phyloP scores from a whole-genome alignment of 2,888 invertebrate species.

The Parochlus steinenii region DNA sequence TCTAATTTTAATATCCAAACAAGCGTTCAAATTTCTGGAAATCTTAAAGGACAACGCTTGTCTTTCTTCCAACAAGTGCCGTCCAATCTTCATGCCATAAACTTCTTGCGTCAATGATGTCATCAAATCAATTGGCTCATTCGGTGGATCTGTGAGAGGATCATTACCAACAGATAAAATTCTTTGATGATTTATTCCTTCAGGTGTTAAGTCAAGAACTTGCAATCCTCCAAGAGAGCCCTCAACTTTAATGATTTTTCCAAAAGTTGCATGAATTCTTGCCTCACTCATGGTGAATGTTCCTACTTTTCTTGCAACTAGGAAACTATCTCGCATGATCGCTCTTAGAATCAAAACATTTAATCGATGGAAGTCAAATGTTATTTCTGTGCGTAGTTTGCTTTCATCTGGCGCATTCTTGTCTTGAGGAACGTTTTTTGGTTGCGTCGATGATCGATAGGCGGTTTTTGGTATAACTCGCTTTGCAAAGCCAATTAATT shows the following conservation, averaged over 20 bases:
- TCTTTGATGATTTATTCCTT: constrained; percentile 66
- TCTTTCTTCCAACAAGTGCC: constrained; percentile 22
- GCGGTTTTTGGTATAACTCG: constrained; percentile 41
- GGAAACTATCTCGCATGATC: constrained; percentile 49
- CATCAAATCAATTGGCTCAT: constrained; percentile 22
- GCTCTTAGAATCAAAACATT: constrained; percentile 76
- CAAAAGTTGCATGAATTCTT: constrained; percentile 68
- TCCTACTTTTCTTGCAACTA: constrained; percentile 75
- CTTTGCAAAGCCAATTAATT: constrained; percentile 74
- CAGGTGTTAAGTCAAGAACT: constrained; percentile 72
- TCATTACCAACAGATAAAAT: constrained; percentile 73
- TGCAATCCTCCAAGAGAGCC: constrained; percentile 89
- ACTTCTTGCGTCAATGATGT: constrained; percentile 27
- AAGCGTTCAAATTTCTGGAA: constrained; percentile 22
- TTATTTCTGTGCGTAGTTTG: constrained; percentile 53
- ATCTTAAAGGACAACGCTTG: constrained; percentile 30
- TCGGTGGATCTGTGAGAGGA: constrained; percentile 38
- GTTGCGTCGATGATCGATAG: constrained; percentile 18
- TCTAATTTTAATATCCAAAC: constrained; percentile 28
- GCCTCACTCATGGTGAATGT: constrained; percentile 88
- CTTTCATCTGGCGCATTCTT: constrained; percentile 15
- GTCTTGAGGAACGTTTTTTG: constrained; percentile 18
- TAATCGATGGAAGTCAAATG: constrained; percentile 83
- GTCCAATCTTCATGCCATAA: constrained; percentile 22
- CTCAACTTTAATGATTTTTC: constrained; percentile 47